Evolutionary conservation across 92 coral and sea anemone genomes (phyloP), one percentile per base, ranked within the genome.

Genomic region (Hydrozoanthus gracilis): DNA sequence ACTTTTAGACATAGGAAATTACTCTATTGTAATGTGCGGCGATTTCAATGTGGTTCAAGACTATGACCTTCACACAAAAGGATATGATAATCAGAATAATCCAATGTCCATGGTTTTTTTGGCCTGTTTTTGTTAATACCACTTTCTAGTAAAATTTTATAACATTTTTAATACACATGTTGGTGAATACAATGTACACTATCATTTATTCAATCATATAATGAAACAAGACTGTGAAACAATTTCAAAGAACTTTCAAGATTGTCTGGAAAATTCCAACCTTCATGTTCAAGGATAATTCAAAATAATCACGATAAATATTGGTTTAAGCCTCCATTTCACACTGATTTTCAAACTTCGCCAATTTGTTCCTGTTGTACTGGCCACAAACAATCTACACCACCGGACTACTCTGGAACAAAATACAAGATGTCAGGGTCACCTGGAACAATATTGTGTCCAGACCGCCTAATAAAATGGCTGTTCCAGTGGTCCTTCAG

Each of bases 221-320:
- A 71, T 44, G 76, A 71, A 71, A 71, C 76, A 71, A 71, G 76
- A 44, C 52, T 71, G 54, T 71, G 76, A 52, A 44, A 44, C 76
- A 71, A 71, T 71, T 17, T 71, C 76, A 71, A 71, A 71, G 76
- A 44, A 71, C 48, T 71, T 71, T 71, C 7, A 44, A 44, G 12
- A 71, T 47, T 71, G 54, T 44, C 54, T 10, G 76, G 76, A 47
- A 71, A 71, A 71, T 71, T 47, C 76, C 54, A 71, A 71, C 76
- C 76, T 44, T 71, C 51, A 71, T 68, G 73, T 68, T 68, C 73
- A 68, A 68, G 44, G 73, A 2, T 1, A 35, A 71, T 52, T 71
- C 76, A 47, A 71, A 71, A 71, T 71, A 9, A 44, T 71, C 54
- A 44, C 54, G 76, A 71, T 71, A 71, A 47, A 71, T 71, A 71